A percentile compares a stretch with the other conserved stretches of the same genome.
Evolutionary conservation across 2,113 vertebrate species (phyloP).

Genomic region (Saimiri boliviensis): DNA sequence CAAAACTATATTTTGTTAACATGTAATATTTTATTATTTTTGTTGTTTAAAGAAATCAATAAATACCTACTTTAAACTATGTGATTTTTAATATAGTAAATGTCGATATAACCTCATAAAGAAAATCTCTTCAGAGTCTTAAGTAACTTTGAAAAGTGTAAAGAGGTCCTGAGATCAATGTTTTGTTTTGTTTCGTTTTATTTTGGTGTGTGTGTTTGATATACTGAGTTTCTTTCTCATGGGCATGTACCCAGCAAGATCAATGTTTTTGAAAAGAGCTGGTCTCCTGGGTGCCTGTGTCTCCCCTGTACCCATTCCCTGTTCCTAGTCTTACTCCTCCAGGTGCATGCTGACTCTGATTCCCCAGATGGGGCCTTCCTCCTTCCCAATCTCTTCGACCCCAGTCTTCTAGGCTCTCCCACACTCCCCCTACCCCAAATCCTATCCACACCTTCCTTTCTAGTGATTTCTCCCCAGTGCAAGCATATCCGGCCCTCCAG

Average conservation of each 20-base stretch:
- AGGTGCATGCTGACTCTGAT: neutral
- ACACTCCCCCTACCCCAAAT: no score
- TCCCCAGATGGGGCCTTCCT: neutral
- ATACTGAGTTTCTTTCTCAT: no score
- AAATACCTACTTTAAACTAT: neutral
- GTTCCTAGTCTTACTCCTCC: neutral
- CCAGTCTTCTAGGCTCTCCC: neutral
- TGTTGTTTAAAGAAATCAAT: slow-evolving; percentile 16
- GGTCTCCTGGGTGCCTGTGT: neutral
- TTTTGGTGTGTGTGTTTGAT: no score
- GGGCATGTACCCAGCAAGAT: neutral
- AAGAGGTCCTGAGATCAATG: neutral
- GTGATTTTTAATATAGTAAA: neutral
- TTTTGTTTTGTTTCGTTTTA: neutral
- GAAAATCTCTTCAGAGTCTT: neutral
- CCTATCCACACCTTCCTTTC: neutral
- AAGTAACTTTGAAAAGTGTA: neutral
- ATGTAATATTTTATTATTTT: slow-evolving; percentile 33
- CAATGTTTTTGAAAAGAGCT: neutral
- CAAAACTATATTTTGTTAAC: neutral
- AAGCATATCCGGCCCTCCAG: neutral
- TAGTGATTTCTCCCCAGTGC: neutral
- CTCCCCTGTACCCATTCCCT: neutral
- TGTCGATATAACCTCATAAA: neutral
- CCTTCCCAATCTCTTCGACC: neutral